phyloP scores from a whole-genome alignment of 2,113 vertebrate species.

The Eonycteris spelaea region DNA sequence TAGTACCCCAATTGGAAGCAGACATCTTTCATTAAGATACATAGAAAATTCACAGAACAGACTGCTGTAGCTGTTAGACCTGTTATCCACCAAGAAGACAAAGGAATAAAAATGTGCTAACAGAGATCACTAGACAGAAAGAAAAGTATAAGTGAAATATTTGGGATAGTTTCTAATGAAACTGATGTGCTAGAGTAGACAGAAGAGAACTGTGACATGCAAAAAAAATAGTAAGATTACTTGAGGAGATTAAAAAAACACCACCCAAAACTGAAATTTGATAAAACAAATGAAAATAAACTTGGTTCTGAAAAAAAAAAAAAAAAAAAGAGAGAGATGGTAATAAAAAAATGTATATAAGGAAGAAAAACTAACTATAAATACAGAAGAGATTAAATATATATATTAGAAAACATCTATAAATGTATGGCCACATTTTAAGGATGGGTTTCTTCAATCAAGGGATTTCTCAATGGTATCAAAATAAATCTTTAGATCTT shows the following conservation, averaged over 20 bases:
- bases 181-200: not conserved
- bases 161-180: not conserved
- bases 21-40: not conserved
- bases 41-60: not conserved
- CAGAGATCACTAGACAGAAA: not conserved
- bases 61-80: not conserved
- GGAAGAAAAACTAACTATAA: not conserved
- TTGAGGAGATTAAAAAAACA: not conserved
- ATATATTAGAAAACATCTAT: not conserved
- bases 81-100: not conserved
- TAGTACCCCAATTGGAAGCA: not conserved
- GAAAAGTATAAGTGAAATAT: not conserved
- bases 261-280: not conserved
- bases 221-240: not conserved
- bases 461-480: not conserved
- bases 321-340: fast-evolving
- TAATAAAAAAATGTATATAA: not conserved
- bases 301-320: not conserved
- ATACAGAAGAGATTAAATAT: not conserved
- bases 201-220: not conserved
- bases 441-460: not conserved
- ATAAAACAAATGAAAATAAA: not conserved
- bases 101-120: not conserved
- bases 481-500: not conserved
- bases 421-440: not conserved